A percentile compares a stretch with the other conserved stretches of the same genome.
phyloP scores from a whole-genome alignment of 2,113 vertebrate genomes.

The Papio anubis region DNA sequence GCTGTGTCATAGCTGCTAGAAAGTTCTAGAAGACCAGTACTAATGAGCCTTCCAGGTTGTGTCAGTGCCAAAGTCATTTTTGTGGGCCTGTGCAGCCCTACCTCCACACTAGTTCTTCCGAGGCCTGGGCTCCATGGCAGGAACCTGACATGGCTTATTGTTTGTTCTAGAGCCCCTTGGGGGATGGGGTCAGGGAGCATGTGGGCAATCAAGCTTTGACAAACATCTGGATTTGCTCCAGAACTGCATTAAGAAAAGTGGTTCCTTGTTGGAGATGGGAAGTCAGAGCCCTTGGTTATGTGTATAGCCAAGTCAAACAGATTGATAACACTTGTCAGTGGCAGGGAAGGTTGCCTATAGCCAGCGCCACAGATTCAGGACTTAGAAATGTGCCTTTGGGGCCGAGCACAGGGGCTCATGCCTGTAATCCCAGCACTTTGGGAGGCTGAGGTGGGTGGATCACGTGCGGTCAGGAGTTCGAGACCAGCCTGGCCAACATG shows the following conservation, averaged over 20 bases:
- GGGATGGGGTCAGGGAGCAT: neutral
- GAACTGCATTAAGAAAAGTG: conserved; percentile 8
- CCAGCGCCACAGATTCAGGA: neutral
- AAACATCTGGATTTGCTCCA: conserved; percentile 37
- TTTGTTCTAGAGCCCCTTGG: conserved; percentile 32
- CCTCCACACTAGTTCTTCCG: neutral
- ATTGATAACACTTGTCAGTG: neutral
- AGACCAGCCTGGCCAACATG: too few species aligned
- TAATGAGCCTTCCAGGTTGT: neutral
- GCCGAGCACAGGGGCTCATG: too few species aligned
- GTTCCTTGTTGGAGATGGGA: conserved; percentile 49
- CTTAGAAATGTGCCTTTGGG: neutral
- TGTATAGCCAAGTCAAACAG: neutral
- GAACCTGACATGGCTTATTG: neutral
- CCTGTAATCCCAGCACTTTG: too few species aligned
- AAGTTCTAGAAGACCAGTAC: neutral
- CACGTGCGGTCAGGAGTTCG: too few species aligned
- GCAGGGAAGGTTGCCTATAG: neutral
- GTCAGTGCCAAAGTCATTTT: neutral
- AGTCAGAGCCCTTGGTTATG: neutral
- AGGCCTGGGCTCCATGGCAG: neutral
- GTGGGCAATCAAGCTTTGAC: neutral
- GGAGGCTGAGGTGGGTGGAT: too few species aligned
- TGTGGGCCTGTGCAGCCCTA: neutral
- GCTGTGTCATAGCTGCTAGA: neutral